Base-by-base conservation (phyloP, 2,113 vertebrate genomes). In the Notothenia coriiceps region DNA sequence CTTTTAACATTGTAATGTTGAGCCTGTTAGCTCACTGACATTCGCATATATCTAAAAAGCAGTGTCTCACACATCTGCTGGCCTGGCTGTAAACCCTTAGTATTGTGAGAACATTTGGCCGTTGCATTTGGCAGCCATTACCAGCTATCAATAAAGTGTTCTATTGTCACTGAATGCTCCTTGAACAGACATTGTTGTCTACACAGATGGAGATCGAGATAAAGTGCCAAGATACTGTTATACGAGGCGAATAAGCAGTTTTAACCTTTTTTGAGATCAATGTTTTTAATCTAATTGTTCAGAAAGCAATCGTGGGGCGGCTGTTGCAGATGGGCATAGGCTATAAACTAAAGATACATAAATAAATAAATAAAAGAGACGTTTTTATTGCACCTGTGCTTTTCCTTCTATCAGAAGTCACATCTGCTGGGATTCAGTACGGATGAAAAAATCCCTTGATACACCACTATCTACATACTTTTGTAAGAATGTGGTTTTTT, bases 91-190 rank as follows among this genome's bases (percentile, higher is more conserved):
- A 17, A 22, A 52, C 35, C 12, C 60, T 77, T 9, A 25, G 9
- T n/a, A 43, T 63, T 70, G 40, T 71, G 67, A 33, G 11, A 57
- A 57, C 18, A 44, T 63, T 74, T 40, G 35, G 35, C 35, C 35
- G 35, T 57, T 46, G 11, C 14, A 17, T 76, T 64, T 66, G 43
- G 56, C 56, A 50, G 69, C 50, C 43, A 20, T 54, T 33, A 62
- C 40, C 25, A 17, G 56, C 40, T 17, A 29, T 56, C 55, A 77
- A 61, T 70, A 54, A 70, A 59, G 9, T 60, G 52, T 9, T 35
- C 64, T 33, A 55, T 79, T 69, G 50, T 74, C 18, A 47, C 35
- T 14, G 61, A 22, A 60, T 47, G 25, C 35, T 1, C 18, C 14
- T 43, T 6, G 44, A 43, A 50, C 25, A 55, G 47, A 40, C 54